Evolutionary conservation across 2,888 invertebrate genomes (phyloP).

Genomic region (Pristionchus arcanus): DNA sequence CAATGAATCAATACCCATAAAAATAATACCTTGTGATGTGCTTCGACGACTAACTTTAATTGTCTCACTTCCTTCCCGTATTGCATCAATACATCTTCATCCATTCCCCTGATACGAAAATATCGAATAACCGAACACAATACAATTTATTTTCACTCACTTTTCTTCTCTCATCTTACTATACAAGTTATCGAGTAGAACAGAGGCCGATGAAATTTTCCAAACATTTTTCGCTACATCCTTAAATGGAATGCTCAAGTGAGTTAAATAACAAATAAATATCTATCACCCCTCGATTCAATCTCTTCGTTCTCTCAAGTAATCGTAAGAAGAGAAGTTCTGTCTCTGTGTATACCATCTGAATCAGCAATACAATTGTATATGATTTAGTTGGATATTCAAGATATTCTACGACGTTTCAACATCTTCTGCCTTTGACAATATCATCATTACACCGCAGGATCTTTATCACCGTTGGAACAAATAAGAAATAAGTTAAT

Average conservation of each 20-base stretch:
- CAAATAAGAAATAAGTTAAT: slow-evolving; percentile 23
- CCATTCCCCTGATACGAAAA: neutral
- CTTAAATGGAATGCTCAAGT: neutral
- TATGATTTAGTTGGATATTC: neutral
- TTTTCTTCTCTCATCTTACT: slow-evolving; percentile 51
- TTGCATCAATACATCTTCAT: slow-evolving; percentile 66
- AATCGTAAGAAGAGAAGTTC: slow-evolving; percentile 73
- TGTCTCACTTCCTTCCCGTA: slow-evolving; percentile 68
- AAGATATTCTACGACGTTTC: slow-evolving; percentile 1
- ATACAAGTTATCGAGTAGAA: slow-evolving; percentile 42
- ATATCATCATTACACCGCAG: slow-evolving; percentile 6
- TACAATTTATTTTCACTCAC: neutral
- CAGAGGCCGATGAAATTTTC: slow-evolving; percentile 45
- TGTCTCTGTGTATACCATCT: slow-evolving; percentile 53
- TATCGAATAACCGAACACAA: neutral
- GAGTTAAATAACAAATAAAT: neutral
- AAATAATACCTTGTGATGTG: slow-evolving; percentile 66
- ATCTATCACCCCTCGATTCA: slow-evolving; percentile 61
- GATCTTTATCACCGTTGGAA: slow-evolving; percentile 40
- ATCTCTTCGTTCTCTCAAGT: slow-evolving; percentile 68
- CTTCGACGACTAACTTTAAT: slow-evolving; percentile 67
- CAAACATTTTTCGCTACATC: slow-evolving; percentile 35
- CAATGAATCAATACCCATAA: neutral
- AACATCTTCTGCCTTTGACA: slow-evolving; percentile 18
- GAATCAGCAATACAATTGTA: neutral